Evolutionary conservation across 2,797 vertebrate species (phyloP).

Genomic region (Rhinogobio ventralis): DNA sequence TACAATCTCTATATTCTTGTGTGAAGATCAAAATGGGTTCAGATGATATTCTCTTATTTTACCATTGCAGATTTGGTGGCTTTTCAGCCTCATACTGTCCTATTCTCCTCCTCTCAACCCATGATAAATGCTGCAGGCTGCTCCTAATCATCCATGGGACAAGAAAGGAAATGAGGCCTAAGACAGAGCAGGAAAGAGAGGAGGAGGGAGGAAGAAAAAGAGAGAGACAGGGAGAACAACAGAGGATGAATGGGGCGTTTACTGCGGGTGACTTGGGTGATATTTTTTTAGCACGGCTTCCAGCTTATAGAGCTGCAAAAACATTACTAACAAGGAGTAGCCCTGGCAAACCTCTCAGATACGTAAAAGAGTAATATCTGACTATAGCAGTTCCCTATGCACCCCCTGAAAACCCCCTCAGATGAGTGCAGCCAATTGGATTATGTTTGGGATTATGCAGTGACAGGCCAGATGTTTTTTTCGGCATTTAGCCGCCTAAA

Average conservation of each 20-base stretch:
- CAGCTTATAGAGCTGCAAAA: constrained; percentile 43
- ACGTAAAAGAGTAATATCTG: constrained; percentile 41
- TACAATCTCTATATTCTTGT: constrained; percentile 5
- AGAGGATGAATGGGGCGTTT: constrained; percentile 73
- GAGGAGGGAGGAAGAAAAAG: constrained; percentile 34
- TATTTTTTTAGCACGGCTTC: constrained; percentile 60
- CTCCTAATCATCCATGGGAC: constrained; percentile 78
- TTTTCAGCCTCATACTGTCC: constrained; percentile 37
- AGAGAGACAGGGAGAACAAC: constrained; percentile 9
- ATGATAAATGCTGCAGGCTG: constrained; percentile 74
- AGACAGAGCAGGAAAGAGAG: constrained; percentile 20
- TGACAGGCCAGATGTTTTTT: constrained; percentile 51
- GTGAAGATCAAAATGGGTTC: constrained; percentile 17
- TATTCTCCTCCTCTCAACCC: constrained; percentile 50
- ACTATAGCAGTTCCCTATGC: constrained; percentile 15
- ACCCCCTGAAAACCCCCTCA: constrained; percentile 56
- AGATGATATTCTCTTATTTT: constrained; percentile 31
- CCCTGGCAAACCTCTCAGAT: constrained; percentile 52
- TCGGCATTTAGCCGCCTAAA: constrained; percentile 21
- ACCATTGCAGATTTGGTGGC: constrained; percentile 8
- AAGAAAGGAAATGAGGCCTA: constrained; percentile 74
- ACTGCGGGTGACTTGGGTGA: constrained; percentile 70
- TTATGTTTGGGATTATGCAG: constrained; percentile 55
- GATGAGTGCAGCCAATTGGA: constrained; percentile 45
- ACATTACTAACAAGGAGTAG: constrained; percentile 64